A percentile compares a stretch with the other conserved stretches of the same genome.
phyloP scores from a whole-genome alignment of 64 coral and sea anemone species.

The Montipora efflorescens region DNA sequence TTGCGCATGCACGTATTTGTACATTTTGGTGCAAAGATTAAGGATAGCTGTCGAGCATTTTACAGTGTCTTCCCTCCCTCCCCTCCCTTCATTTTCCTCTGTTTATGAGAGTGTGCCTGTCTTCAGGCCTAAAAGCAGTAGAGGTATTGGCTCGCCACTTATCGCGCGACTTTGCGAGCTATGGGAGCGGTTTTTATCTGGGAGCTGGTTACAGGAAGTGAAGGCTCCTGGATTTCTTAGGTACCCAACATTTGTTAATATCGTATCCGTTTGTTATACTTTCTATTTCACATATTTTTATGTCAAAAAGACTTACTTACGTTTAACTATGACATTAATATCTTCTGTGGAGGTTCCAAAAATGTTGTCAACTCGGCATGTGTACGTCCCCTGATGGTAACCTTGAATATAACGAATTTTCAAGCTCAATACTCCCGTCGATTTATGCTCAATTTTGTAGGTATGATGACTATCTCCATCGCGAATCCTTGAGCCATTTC shows the following conservation, averaged over 20 bases:
- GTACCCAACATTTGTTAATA: background rate
- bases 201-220: too few species aligned
- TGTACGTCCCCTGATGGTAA: background rate
- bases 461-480: background rate
- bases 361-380: constrained; percentile 5
- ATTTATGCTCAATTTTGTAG: background rate
- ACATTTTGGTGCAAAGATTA: too few species aligned
- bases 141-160: too few species aligned
- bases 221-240: background rate
- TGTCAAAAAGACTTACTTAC: background rate
- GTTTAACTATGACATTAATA: background rate
- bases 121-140: too few species aligned
- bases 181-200: too few species aligned
- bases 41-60: too few species aligned
- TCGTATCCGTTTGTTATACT: background rate
- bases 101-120: too few species aligned
- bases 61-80: too few species aligned
- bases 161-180: too few species aligned
- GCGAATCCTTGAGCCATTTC: background rate
- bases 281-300: background rate
- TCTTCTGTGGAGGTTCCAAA: background rate
- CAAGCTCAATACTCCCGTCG: background rate
- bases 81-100: too few species aligned
- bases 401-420: background rate
- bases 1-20: too few species aligned